Evolutionary conservation across 2,888 invertebrate species (phyloP), one percentile per base, ranked within the genome.

Genomic region (Limnephilus lunatus): DNA sequence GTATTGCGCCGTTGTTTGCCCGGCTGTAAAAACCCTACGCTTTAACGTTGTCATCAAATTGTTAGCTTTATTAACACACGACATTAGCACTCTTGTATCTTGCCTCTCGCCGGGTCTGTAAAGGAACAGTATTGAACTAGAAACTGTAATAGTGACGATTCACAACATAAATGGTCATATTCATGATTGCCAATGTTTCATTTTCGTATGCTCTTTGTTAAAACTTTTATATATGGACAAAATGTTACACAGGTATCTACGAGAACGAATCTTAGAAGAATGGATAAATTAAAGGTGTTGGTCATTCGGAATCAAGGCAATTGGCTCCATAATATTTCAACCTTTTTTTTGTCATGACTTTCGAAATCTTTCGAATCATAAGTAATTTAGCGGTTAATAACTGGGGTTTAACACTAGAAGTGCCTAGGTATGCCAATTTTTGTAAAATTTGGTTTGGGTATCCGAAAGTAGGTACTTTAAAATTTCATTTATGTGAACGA

Each of bases 1-100:
- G 89, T 80, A 89, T 89, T 68, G 88, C 81, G 25, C 80, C 35
- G 35, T 89, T 80, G 88, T 68, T 39, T 35, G n/a, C 85, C 68
- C 9, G 68, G 25, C n/a, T 68, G n/a, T 68, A 68, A 68, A 68
- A 68, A 68, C 9, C 68, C 25, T 68, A 9, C 68, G 25, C 68
- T 68, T 68, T 25, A n/a, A 68, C n/a, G 68, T 68, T 25, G 68
- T 25, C 68, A 82, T 82, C 82, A 32, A 32, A 82, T 7, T 2
- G 32, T 82, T 82, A n/a, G 68, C 82, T 82, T 14, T 82, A 19
- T 82, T 82, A 32, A 32, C 32, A 19, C 9, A 68, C 25, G 68
- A 9, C 68, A 25, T n/a, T 68, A n/a, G 53, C 19, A 53, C 53
- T 53, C 19, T 53, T 53, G 14, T 7, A 2, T 48, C 14, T 48